A percentile compares a stretch with the other conserved stretches of the same genome.
Conservation (phyloP, 2,888 invertebrate species). For the Matsumyia berberina region DNA sequence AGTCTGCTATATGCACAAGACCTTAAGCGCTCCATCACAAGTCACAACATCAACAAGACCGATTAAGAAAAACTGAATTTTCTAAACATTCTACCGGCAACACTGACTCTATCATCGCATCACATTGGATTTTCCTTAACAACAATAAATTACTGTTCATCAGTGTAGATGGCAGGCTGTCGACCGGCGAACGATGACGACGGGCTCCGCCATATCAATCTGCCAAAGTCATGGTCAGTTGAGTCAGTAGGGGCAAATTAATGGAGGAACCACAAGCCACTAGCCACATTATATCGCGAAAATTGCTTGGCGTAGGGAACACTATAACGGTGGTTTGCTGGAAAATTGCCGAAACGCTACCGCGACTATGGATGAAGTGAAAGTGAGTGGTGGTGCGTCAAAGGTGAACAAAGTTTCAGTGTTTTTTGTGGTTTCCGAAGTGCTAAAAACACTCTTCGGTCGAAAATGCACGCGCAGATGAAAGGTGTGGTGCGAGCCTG, state of each 20-base stretch:
- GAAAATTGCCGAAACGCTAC: too few relatives aligned
- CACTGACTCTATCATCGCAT: conserved; percentile 8
- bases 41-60: conserved; percentile 22
- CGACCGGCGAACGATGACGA: background rate
- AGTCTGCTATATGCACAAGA: background rate
- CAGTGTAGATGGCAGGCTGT: conserved; percentile 10
- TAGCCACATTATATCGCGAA: background rate
- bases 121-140: conserved; percentile 9
- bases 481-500: background rate
- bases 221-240: conserved; percentile 39
- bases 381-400: conserved; percentile 27
- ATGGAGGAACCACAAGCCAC: background rate
- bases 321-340: background rate
- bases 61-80: conserved; percentile 7
- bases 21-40: background rate
- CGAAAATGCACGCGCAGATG: background rate
- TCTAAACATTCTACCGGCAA: background rate
- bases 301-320: background rate
- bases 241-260: background rate
- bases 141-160: conserved; percentile 14
- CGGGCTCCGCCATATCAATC: conserved; percentile 12
- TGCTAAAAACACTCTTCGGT: background rate
- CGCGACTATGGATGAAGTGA: background rate
- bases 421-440: background rate
- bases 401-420: conserved; percentile 3